Evolutionary conservation across 2,888 invertebrate species (phyloP).

Genomic region (Coenonympha glycerion): DNA sequence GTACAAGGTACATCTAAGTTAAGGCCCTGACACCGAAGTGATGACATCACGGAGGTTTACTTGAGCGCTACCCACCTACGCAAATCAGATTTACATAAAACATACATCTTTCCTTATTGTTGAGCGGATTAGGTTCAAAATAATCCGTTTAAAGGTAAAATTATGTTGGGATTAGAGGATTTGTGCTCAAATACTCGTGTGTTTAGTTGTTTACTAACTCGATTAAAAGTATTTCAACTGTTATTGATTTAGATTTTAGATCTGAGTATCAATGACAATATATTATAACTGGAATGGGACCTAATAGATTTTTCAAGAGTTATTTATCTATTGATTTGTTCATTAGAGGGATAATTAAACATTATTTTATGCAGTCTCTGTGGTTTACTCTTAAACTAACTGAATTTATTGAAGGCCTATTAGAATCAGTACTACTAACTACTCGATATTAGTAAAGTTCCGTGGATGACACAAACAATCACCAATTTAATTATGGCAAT

Average conservation of each 20-base stretch:
- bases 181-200: neutral
- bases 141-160: neutral
- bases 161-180: neutral
- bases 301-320: neutral
- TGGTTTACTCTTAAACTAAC: too few species aligned
- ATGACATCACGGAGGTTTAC: conserved; percentile 50
- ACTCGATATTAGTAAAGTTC: too few species aligned
- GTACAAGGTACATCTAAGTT: conserved; percentile 41
- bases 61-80: conserved; percentile 41
- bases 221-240: neutral
- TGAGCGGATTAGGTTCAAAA: conserved; percentile 14
- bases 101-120: conserved; percentile 17
- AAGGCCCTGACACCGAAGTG: conserved; percentile 46
- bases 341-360: too few species aligned
- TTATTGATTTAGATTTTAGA: neutral
- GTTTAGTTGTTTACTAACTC: neutral
- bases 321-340: neutral
- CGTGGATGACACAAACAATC: too few species aligned
- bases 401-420: too few species aligned
- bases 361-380: too few species aligned
- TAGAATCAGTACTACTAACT: too few species aligned
- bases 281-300: neutral
- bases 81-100: conserved; percentile 19
- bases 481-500: neutral
- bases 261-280: neutral